Conservation (phyloP, 2,888 invertebrate species). For the Anarsia innoxiella region DNA sequence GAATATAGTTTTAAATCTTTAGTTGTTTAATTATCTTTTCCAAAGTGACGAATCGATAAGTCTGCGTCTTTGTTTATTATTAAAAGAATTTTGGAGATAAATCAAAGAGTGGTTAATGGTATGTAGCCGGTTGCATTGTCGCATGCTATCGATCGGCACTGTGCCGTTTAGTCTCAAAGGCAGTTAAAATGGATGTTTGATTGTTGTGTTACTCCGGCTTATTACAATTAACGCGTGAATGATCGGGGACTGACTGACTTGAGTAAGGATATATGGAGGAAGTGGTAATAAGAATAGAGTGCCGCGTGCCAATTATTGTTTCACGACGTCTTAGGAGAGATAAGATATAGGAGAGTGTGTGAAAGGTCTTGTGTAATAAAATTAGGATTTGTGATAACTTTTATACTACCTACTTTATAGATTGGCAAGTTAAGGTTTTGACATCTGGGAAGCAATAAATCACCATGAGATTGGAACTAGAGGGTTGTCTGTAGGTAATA, state of each 20-base stretch:
- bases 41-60: conserved; percentile 72
- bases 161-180: conserved; percentile 69
- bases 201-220: conserved; percentile 45
- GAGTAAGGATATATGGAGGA: conserved; percentile 46
- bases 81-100: conserved; percentile 46
- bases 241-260: conserved; percentile 59
- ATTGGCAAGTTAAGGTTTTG: conserved; percentile 17
- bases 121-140: conserved; percentile 43
- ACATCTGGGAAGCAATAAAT: conserved; percentile 42
- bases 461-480: conserved; percentile 28
- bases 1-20: conserved; percentile 67
- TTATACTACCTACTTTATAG: conserved; percentile 26
- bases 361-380: conserved; percentile 28
- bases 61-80: conserved; percentile 64
- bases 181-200: conserved; percentile 47
- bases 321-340: conserved; percentile 27
- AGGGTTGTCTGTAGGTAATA: conserved; percentile 28
- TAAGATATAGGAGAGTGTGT: conserved; percentile 20
- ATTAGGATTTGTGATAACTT: conserved; percentile 42
- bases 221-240: conserved; percentile 37
- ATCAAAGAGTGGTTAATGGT: conserved; percentile 41
- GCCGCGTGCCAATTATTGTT: conserved; percentile 56
- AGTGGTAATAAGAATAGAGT: conserved; percentile 38
- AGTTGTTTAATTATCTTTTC: conserved; percentile 66
- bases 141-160: conserved; percentile 52